phyloP scores from a whole-genome alignment of 2,888 invertebrate genomes.

The Epinotia brunnichana region DNA sequence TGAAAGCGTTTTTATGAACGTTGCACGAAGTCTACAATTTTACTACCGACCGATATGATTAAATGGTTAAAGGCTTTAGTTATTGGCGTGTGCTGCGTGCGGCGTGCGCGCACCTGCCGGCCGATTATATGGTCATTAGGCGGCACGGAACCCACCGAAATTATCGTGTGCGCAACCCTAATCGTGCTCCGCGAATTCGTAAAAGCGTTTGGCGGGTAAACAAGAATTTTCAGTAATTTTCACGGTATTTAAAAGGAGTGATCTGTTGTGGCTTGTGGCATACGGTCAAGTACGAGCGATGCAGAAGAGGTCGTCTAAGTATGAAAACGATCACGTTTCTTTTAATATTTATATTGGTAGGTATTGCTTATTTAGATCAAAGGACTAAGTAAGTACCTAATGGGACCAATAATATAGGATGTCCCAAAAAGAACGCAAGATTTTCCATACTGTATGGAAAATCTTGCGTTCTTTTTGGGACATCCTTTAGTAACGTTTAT shows the following conservation, averaged over 20 bases:
- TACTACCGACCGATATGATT: constrained; percentile 42
- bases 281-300: background rate
- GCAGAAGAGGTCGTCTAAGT: too few species aligned
- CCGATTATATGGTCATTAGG: constrained; percentile 74
- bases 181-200: constrained; percentile 48
- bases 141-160: constrained; percentile 66
- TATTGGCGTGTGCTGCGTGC: constrained; percentile 78
- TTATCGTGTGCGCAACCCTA: constrained; percentile 59
- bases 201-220: constrained; percentile 43
- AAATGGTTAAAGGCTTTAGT: constrained; percentile 44
- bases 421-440: too few species aligned
- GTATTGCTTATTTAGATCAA: too few species aligned
- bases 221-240: constrained; percentile 36
- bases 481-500: too few species aligned
- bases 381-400: too few species aligned
- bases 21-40: constrained; percentile 37
- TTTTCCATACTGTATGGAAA: too few species aligned
- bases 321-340: too few species aligned
- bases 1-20: constrained; percentile 18
- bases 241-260: constrained; percentile 12
- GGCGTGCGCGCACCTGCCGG: constrained; percentile 69
- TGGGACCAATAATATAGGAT: too few species aligned
- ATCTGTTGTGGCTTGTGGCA: background rate
- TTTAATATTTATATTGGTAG: too few species aligned
- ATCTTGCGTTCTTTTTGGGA: too few species aligned